Conservation (phyloP, 2,888 invertebrate species). For the Chironomus tentans region DNA sequence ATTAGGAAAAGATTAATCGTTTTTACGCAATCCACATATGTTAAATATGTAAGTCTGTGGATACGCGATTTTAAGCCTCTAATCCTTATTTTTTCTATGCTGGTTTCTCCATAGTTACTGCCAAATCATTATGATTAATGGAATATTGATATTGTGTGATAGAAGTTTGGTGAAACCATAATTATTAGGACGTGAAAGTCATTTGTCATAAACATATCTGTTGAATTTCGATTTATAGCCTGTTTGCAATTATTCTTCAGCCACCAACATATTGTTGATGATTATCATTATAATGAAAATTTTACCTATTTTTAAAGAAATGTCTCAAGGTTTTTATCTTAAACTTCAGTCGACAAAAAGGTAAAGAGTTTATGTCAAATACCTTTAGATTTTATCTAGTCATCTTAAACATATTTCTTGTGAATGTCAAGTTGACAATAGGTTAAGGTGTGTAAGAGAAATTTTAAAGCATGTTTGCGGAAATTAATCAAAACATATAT, state of each 20-base stretch:
- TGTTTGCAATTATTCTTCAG: background rate
- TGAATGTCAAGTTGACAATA: too few relatives aligned
- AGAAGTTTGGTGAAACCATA: background rate
- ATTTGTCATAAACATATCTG: background rate
- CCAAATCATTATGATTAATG: background rate
- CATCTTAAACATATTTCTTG: too few relatives aligned
- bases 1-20: conserved; percentile 6
- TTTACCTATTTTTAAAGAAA: background rate
- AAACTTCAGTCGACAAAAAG: too few relatives aligned
- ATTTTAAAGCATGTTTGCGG: too few relatives aligned
- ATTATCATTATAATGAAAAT: background rate
- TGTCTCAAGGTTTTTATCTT: too few relatives aligned
- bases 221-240: background rate
- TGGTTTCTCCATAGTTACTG: background rate
- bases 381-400: too few relatives aligned
- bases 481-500: too few relatives aligned
- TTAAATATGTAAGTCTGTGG: background rate
- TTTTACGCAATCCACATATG: background rate
- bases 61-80: background rate
- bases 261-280: background rate
- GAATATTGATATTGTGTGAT: background rate
- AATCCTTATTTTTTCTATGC: background rate
- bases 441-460: too few relatives aligned
- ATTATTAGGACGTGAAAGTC: background rate
- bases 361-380: too few relatives aligned